Evolutionary conservation across 2,113 vertebrate genomes (phyloP).

Genomic region (Peromyscus californicus): DNA sequence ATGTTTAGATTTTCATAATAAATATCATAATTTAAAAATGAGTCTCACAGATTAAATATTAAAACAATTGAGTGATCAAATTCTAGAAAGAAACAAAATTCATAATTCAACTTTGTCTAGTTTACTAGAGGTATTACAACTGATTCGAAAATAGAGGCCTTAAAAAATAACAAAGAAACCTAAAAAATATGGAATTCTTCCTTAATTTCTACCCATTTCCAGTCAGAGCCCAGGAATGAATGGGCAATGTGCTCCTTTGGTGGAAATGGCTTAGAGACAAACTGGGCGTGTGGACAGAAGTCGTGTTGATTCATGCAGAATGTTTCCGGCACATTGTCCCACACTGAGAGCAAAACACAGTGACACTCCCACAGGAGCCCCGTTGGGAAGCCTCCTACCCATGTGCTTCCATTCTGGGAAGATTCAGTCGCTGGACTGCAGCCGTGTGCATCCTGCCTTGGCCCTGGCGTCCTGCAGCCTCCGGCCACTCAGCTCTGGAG

Average conservation of each 20-base stretch:
- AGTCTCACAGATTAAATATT: neutral
- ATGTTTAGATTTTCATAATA: conserved; percentile 49
- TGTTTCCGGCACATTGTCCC: neutral
- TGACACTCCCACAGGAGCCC: fast-evolving
- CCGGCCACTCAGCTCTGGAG: neutral
- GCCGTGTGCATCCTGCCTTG: neutral
- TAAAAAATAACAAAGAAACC: neutral
- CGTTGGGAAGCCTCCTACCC: fast-evolving
- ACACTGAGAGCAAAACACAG: neutral
- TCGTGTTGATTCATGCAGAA: neutral
- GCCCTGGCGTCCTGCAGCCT: neutral
- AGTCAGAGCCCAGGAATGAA: neutral
- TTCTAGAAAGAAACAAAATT: neutral
- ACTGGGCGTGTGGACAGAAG: neutral
- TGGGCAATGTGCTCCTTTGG: neutral
- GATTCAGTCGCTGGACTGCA: fast-evolving
- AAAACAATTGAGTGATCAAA: neutral
- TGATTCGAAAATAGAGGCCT: conserved; percentile 51
- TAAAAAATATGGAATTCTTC: conserved; percentile 45
- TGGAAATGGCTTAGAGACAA: neutral
- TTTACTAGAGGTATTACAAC: conserved; percentile 9
- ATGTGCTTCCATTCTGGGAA: fast-evolving
- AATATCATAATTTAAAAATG: neutral
- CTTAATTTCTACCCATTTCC: conserved; percentile 10
- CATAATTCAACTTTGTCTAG: neutral